A percentile compares a stretch with the other conserved stretches of the same genome.
Evolutionary conservation across 2,888 invertebrate species (phyloP).

Genomic region (Lepidocyrtoides sp.): DNA sequence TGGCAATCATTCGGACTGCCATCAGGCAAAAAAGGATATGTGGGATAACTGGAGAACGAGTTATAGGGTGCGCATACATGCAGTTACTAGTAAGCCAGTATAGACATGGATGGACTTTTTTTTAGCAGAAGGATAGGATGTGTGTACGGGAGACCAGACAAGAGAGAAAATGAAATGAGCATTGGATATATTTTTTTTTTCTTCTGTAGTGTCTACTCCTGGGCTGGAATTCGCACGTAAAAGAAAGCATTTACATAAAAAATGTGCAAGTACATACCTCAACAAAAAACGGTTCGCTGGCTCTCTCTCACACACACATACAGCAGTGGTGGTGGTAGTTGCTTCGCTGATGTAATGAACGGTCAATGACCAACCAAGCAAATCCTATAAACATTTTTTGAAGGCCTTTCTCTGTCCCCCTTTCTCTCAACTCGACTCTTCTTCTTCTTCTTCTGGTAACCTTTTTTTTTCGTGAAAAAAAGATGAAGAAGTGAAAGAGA

Average conservation of each 20-base stretch:
- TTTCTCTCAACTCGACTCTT: constrained; percentile 7
- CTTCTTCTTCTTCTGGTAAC: neutral
- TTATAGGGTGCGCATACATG: neutral
- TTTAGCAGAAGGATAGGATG: neutral
- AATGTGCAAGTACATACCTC: constrained; percentile 28
- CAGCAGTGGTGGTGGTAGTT: neutral
- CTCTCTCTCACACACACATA: neutral
- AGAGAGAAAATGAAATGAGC: too few relatives aligned
- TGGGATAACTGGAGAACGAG: neutral
- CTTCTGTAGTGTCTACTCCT: neutral
- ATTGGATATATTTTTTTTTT: neutral
- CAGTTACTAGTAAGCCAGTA: neutral
- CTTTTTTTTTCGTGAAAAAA: neutral
- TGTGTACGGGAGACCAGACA: neutral
- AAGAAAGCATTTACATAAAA: constrained; percentile 24
- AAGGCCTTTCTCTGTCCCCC: too few relatives aligned
- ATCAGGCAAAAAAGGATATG: constrained; percentile 19
- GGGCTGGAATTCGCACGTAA: neutral
- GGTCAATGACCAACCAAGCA: constrained; percentile 55
- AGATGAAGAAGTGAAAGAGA: constrained; percentile 21
- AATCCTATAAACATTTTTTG: constrained; percentile 42
- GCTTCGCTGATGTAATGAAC: neutral
- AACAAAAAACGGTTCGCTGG: too few relatives aligned
- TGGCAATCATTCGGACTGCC: constrained; percentile 57
- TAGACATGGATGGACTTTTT: neutral